Evolutionary conservation across 2,113 vertebrate species (phyloP), one percentile per base, ranked within the genome.

Genomic region (Arenaria interpres): DNA sequence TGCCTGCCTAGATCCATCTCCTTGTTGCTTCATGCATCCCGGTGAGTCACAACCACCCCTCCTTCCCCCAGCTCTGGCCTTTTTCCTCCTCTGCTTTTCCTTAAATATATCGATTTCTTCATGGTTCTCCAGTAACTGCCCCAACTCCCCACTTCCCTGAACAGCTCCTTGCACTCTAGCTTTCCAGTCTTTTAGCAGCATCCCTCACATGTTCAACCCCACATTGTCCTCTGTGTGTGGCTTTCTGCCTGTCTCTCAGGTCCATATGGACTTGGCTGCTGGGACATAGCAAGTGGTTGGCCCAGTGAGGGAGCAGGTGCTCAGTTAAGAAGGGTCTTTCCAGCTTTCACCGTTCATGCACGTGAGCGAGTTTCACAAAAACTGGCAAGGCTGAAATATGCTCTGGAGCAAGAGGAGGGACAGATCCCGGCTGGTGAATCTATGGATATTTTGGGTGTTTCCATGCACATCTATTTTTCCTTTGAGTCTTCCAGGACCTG

Each of bases 1-100:
- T 96, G 63, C 72, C 74, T 77, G 74, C 76, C 76, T 72, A 35
- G 37, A 75, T 64, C 54, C 57, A 23, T 83, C 30, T 94, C 50
- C 53, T 67, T 68, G 64, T 43, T 81, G 24, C 69, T 88, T 74
- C 56, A 7, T 67, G 30, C 60, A 23, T 62, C 50, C 23, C 35
- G 37, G 30, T 86, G 88, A 80, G 59, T 71, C 68, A 68, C 3
- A 8, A 37, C 48, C 57, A 56, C 7, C 5, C 12, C 35, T 93
- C 37, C 50, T 78, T 89, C 17, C n/a, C 15, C 28, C 33, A 87
- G 12, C 53, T 56, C 37, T 91, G 37, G 22, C 28, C 56, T 64
- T 72, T 88, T 79, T 21, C 66, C 7, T 82, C 43, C 21, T 82
- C 60, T 87, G 43, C 33, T 87, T 78, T 92, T 75, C 43, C 33